Percentiles rank a stretch among this genome's conserved stretches.
These are phyloP conservation scores for Ceriagrion tenellum DNA, from an alignment of 2,888 invertebrate species.

Conservation along the genomic window DNA sequence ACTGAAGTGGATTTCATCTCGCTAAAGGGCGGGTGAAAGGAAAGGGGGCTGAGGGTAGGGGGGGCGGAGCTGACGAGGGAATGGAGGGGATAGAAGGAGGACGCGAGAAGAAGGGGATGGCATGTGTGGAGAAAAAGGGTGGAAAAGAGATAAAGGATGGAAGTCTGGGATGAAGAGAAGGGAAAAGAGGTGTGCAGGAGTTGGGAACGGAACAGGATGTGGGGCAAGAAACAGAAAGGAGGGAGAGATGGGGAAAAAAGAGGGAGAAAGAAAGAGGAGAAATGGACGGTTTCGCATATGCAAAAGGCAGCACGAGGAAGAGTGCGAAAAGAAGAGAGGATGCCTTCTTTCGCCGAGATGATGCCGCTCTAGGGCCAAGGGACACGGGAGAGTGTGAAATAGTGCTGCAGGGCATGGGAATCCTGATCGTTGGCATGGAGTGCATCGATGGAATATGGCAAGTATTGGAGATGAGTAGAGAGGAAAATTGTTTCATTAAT, in stretches of 20 bases:
- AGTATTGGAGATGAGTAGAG: too few relatives aligned
- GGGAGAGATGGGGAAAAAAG: neutral
- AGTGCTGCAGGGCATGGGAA: too few relatives aligned
- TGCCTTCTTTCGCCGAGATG: neutral
- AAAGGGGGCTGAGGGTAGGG: neutral
- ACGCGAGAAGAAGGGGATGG: neutral
- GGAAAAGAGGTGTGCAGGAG: neutral
- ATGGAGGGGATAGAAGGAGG: neutral
- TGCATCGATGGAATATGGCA: too few relatives aligned
- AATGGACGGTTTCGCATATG: neutral
- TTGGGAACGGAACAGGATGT: neutral
- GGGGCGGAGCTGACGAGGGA: neutral
- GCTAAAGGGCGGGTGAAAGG: neutral
- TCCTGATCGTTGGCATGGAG: too few relatives aligned
- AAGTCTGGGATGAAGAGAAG: neutral
- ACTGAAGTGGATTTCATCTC: constrained; percentile 45
- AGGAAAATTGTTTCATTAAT: too few relatives aligned
- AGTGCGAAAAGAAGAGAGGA: neutral
- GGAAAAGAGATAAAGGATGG: neutral
- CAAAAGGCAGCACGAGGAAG: neutral
- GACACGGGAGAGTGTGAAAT: neutral
- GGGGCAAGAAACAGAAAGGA: neutral
- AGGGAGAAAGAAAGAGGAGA: neutral
- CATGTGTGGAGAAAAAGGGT: neutral
- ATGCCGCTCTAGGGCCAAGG: neutral